Percentiles rank a stretch among this genome's conserved stretches.
These are phyloP conservation scores for Mesorhabditis spiculigera DNA, from an alignment of 2,888 invertebrate species.

Conservation along the genomic window DNA sequence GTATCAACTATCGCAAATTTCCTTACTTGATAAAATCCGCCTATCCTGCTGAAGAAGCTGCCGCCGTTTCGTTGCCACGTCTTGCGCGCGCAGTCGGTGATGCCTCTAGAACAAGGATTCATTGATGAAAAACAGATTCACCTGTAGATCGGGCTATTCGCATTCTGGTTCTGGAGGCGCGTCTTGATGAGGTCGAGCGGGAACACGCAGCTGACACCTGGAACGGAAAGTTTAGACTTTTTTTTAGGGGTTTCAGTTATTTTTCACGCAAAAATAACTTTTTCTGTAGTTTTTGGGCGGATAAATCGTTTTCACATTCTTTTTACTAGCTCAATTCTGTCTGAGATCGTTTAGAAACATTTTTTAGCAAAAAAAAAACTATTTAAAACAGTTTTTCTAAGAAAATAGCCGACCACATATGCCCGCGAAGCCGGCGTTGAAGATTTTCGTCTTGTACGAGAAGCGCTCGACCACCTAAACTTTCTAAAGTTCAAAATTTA, in stretches of 20 bases:
- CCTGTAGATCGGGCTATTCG: constrained; percentile 66
- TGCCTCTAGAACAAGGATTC: constrained; percentile 83
- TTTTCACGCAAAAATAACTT: too few species aligned
- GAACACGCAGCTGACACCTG: constrained; percentile 85
- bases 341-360: too few species aligned
- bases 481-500: not conserved
- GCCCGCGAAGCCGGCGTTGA: constrained; percentile 94
- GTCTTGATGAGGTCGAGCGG: constrained; percentile 96
- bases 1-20: constrained; percentile 10
- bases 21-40: constrained; percentile 24
- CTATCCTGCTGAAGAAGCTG: constrained; percentile 16
- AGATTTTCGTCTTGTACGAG: constrained; percentile 75
- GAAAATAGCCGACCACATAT: constrained; percentile 67
- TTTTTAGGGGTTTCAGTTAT: not conserved
- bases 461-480: constrained; percentile 2
- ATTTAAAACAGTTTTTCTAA: too few species aligned
- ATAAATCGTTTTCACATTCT: too few species aligned
- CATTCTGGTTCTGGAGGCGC: constrained; percentile 84
- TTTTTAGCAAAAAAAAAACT: too few species aligned
- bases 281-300: too few species aligned
- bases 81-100: constrained; percentile 91
- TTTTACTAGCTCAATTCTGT: too few species aligned
- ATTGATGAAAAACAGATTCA: constrained; percentile 59
- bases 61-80: constrained; percentile 83
- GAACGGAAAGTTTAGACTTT: not conserved